Conservation (phyloP, 2,888 invertebrate species). For the Eudasyphora cyanicolor region DNA sequence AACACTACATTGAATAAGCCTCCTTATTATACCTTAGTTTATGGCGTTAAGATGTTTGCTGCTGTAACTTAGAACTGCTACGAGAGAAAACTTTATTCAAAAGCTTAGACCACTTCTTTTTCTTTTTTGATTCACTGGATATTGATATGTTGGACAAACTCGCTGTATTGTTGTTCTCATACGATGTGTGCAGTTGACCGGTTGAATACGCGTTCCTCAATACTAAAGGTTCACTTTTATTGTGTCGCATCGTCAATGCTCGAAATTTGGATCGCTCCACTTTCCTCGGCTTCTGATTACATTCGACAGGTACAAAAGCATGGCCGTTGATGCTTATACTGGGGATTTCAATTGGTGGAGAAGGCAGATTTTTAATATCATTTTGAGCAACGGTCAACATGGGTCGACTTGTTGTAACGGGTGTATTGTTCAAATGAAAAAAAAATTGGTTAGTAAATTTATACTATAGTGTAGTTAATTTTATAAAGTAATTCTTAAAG, state of each 20-base stretch:
- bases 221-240: slow-evolving; percentile 34
- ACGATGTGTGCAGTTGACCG: slow-evolving; percentile 69
- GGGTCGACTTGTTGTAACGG: neutral
- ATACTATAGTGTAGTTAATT: too few species aligned
- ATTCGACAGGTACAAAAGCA: slow-evolving; percentile 52
- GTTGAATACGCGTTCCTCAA: slow-evolving; percentile 72
- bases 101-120: slow-evolving; percentile 70
- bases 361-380: slow-evolving; percentile 30
- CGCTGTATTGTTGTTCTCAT: slow-evolving; percentile 10
- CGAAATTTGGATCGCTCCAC: slow-evolving; percentile 59
- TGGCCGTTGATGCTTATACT: slow-evolving; percentile 65
- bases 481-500: too few species aligned
- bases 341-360: slow-evolving; percentile 60
- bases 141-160: slow-evolving; percentile 54
- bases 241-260: slow-evolving; percentile 46
- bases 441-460: too few species aligned
- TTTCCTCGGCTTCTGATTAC: slow-evolving; percentile 48
- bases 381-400: neutral
- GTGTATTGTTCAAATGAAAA: neutral
- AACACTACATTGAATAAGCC: too few species aligned
- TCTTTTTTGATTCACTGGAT: slow-evolving; percentile 69
- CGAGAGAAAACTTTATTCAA: slow-evolving; percentile 73
- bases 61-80: slow-evolving; percentile 71
- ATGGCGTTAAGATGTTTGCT: neutral
- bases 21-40: too few species aligned